These are phyloP conservation scores for Triplophysa tibetana DNA, from an alignment of 2,113 vertebrate species.

Conservation along the genomic window DNA sequence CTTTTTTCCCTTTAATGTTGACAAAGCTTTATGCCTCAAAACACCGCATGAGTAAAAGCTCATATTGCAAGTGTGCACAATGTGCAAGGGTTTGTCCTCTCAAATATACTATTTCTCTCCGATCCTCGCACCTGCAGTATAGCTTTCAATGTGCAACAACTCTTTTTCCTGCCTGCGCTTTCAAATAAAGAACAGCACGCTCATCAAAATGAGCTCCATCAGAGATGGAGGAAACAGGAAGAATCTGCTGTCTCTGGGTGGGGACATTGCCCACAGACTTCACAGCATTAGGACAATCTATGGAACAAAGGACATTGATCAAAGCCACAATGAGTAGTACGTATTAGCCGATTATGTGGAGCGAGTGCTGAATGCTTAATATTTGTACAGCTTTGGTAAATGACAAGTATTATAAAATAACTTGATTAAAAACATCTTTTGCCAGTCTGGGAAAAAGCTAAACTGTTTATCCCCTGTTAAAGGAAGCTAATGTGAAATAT, in stretches of 20 bases:
- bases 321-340: not conserved
- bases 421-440: not conserved
- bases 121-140: conserved; percentile 47
- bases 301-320: conserved; percentile 21
- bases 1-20: conserved; percentile 38
- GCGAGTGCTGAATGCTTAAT: not conserved
- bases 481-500: conserved; percentile 29
- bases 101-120: conserved; percentile 12
- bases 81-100: conserved; percentile 34
- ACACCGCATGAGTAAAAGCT: conserved; percentile 49
- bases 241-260: conserved; percentile 11
- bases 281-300: conserved; percentile 22
- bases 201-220: conserved; percentile 42
- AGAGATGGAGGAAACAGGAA: conserved; percentile 41
- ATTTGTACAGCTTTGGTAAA: not conserved
- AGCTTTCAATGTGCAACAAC: conserved; percentile 37
- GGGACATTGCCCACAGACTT: conserved; percentile 1
- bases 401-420: not conserved
- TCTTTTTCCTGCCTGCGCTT: conserved; percentile 36
- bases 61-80: conserved; percentile 25
- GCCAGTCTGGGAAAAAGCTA: conserved; percentile 21
- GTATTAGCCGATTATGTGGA: not conserved
- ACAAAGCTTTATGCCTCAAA: conserved; percentile 42
- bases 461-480: conserved; percentile 11
- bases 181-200: conserved; percentile 46